Percentiles rank a stretch among this genome's conserved stretches.
phyloP scores from a whole-genome alignment of 2,113 vertebrate species.

The Sarotherodon lohbergeri region DNA sequence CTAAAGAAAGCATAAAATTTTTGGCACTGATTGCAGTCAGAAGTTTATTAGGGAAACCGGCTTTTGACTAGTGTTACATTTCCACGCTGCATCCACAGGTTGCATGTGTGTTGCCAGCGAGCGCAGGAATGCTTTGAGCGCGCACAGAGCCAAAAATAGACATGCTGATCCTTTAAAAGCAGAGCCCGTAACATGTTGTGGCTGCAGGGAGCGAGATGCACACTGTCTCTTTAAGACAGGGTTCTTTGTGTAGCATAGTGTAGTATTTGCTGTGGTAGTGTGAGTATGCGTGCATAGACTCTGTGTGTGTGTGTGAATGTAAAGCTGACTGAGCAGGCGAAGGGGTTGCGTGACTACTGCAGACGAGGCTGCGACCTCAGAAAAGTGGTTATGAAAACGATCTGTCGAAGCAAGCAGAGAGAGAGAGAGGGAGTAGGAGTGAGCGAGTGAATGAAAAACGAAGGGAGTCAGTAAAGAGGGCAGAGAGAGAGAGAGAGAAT shows the following conservation, averaged over 20 bases:
- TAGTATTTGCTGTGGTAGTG: slow-evolving; percentile 37
- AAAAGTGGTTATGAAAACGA: slow-evolving; percentile 88
- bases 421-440: slow-evolving; percentile 25
- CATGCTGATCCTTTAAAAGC: slow-evolving; percentile 49
- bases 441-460: slow-evolving; percentile 61
- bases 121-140: slow-evolving; percentile 15
- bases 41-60: neutral
- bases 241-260: slow-evolving; percentile 33
- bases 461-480: slow-evolving; percentile 62
- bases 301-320: slow-evolving; percentile 10
- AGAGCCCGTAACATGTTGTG: slow-evolving; percentile 46
- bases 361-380: slow-evolving; percentile 83
- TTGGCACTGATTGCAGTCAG: neutral
- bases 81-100: slow-evolving; percentile 43
- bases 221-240: slow-evolving; percentile 72
- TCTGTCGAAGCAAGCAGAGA: slow-evolving; percentile 76
- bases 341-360: slow-evolving; percentile 87
- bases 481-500: slow-evolving; percentile 50
- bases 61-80: slow-evolving; percentile 2
- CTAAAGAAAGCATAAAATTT: neutral
- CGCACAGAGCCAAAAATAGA: slow-evolving; percentile 59
- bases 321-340: slow-evolving; percentile 70
- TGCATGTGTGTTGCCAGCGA: slow-evolving; percentile 20
- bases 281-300: neutral
- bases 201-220: slow-evolving; percentile 27